Base-by-base conservation (phyloP, 2,888 invertebrate genomes). In the Oscheius sp. region DNA sequence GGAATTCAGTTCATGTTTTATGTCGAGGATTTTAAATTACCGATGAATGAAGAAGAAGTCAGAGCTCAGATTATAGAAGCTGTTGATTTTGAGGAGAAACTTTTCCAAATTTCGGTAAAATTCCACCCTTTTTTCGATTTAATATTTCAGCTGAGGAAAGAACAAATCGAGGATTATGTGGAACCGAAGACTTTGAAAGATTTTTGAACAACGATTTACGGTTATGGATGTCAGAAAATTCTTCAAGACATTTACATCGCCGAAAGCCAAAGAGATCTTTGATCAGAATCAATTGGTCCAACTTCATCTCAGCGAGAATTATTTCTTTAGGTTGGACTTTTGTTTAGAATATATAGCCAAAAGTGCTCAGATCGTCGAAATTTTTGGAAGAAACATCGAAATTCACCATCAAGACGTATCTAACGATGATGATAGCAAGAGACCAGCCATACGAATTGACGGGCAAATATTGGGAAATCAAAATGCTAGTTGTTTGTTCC, bases 401-500 rank as follows among this genome's bases (percentile, higher is more conserved):
- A 25, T 33, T 17, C 33, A 37, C 17, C 12, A 29, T 55, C n/a
- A 55, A 55, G 34, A 34, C 55, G 5, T 55, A 20, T 23, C n/a
- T 55, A n/a, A 55, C 25, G 6, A 55, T 55, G 55, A 6, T 55
- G 55, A 33, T 31, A 20, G 33, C 55, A 2, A 31, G 55, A 34
- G 55, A 55, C 33, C 55, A 55, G 34, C 23, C 17, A 4, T 55
- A 34, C 17, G 34, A 34, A 34, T n/a, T 55, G n/a, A 55, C 55
- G n/a, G 55, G 55, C 2, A 55, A 55, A 20, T 55, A 55, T 25
- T 55, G 55, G 55, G 34, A 55, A 20, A n/a, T 34, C 2, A 55
- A 55, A n/a, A n/a, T n/a, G n/a, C n/a, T n/a, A n/a, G n/a, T n/a
- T n/a, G n/a, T n/a, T n/a, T n/a, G n/a, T n/a, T n/a, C 20, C 8